Conservation (phyloP, 1,140 invertebrate species). For the Macrocentrus cingulum region DNA sequence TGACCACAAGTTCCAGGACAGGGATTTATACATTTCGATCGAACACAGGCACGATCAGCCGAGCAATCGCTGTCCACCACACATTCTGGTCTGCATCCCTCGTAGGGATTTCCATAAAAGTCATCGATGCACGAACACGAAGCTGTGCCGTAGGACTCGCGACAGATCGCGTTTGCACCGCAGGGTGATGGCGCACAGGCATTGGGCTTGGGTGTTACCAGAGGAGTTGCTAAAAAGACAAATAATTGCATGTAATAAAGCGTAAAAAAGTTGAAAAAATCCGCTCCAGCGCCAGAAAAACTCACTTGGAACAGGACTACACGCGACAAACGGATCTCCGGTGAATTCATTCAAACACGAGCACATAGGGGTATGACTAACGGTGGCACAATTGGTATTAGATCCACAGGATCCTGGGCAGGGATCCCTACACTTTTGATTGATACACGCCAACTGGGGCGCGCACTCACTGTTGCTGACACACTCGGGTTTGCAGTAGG, state of each 20-base stretch:
- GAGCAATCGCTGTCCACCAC: constrained; percentile 70
- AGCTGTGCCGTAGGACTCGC: constrained; percentile 66
- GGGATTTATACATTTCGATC: constrained; percentile 72
- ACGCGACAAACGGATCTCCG: constrained; percentile 75
- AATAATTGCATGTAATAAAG: neutral
- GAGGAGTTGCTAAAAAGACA: constrained; percentile 5
- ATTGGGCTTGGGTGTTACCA: constrained; percentile 34
- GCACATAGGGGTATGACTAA: constrained; percentile 66
- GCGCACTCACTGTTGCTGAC: constrained; percentile 61
- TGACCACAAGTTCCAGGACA: constrained; percentile 72
- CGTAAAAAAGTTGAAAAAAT: too few species aligned
- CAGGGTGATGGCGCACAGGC: constrained; percentile 74
- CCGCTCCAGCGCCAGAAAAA: too few species aligned
- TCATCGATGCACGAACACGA: constrained; percentile 71
- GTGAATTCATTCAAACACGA: constrained; percentile 67
- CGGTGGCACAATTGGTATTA: constrained; percentile 67
- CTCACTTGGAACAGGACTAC: constrained; percentile 63
- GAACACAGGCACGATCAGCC: constrained; percentile 69
- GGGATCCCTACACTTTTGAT: constrained; percentile 62
- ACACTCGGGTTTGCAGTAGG: constrained; percentile 63
- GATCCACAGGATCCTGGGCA: constrained; percentile 61
- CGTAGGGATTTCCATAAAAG: constrained; percentile 77
- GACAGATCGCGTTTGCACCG: constrained; percentile 73
- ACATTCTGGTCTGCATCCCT: constrained; percentile 74
- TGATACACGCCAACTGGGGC: constrained; percentile 60